phyloP scores from a whole-genome alignment of 2,888 invertebrate genomes.

The Torymus aiolomorphi region DNA sequence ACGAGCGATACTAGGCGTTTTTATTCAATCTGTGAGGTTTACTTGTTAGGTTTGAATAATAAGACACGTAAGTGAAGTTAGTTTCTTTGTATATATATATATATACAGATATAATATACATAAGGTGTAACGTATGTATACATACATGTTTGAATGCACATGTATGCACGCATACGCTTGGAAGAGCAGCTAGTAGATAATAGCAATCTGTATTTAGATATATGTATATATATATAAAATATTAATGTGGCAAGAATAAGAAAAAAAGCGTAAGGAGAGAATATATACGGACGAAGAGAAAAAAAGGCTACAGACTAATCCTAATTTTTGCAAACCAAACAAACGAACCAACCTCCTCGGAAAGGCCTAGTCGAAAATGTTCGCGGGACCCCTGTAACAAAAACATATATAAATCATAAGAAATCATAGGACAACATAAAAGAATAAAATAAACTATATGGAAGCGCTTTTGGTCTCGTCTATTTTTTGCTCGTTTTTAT shows the following conservation, averaged over 20 bases:
- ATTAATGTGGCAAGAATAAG: conserved; percentile 55
- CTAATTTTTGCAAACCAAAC: conserved; percentile 73
- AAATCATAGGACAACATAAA: conserved; percentile 71
- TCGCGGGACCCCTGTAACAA: conserved; percentile 75
- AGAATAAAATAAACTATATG: conserved; percentile 58
- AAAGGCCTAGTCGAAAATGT: conserved; percentile 75
- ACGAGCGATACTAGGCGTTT: conserved; percentile 55
- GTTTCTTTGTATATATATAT: conserved; percentile 56
- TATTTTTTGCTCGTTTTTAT: conserved; percentile 22
- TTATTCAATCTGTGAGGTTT: conserved; percentile 54
- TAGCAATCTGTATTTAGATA: conserved; percentile 43
- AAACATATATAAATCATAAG: conserved; percentile 74
- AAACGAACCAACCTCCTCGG: conserved; percentile 75
- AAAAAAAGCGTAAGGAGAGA: conserved; percentile 55
- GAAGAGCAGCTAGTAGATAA: conserved; percentile 49
- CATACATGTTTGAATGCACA: conserved; percentile 48
- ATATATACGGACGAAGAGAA: conserved; percentile 63
- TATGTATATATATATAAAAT: conserved; percentile 55
- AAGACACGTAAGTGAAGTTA: conserved; percentile 56
- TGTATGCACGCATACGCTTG: conserved; percentile 53
- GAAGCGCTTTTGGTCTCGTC: conserved; percentile 38
- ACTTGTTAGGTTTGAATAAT: conserved; percentile 56
- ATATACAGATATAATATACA: conserved; percentile 7
- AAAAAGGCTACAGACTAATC: conserved; percentile 72
- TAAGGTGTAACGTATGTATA: conserved; percentile 37